Percentiles rank a stretch among this genome's conserved stretches.
Evolutionary conservation across 2,113 vertebrate species (phyloP).

Genomic region (human): GRCh38 chr14:28555501-28556000

Average conservation of each 20-base stretch:
- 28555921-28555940: background rate
- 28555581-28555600: slow-evolving; percentile 33
- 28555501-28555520: slow-evolving; percentile 78
- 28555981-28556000: background rate
- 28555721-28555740: too few relatives aligned
- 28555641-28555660: too few relatives aligned
- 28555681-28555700: too few relatives aligned
- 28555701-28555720: too few relatives aligned
- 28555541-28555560: slow-evolving; percentile 71
- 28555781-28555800: slow-evolving; percentile 1
- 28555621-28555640: too few relatives aligned
- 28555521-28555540: slow-evolving; percentile 75
- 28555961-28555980: background rate
- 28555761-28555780: too few relatives aligned
- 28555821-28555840: background rate
- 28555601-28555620: too few relatives aligned
- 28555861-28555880: background rate
- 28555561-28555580: slow-evolving; percentile 61
- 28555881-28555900: background rate
- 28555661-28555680: background rate
- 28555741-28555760: too few relatives aligned
- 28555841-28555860: background rate
- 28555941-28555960: background rate
- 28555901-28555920: background rate
- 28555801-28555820: slow-evolving; percentile 45